Conservation (phyloP, 2,888 invertebrate species). For the Operophtera brumata region DNA sequence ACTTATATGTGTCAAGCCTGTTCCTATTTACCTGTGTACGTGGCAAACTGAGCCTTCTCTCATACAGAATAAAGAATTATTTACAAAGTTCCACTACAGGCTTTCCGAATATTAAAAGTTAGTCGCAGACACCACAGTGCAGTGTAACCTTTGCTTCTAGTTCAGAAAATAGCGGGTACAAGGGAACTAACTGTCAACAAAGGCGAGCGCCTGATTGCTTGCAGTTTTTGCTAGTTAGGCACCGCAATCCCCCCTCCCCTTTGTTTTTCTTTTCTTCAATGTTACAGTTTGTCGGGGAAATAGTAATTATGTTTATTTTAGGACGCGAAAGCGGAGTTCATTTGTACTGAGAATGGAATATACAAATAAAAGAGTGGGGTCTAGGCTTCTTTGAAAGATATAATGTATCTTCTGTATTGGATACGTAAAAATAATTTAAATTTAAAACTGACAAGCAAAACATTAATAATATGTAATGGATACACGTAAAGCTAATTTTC, state of each 20-base stretch:
- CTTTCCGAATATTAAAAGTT: background rate
- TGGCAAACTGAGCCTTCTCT: background rate
- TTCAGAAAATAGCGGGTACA: slow-evolving; percentile 13
- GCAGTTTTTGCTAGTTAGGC: slow-evolving; percentile 47
- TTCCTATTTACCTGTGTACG: background rate
- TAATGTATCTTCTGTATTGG: no score
- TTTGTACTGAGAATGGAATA: background rate
- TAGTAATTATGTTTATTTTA: slow-evolving; percentile 16
- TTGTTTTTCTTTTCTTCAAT: slow-evolving; percentile 17
- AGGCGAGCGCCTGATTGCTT: slow-evolving; percentile 36
- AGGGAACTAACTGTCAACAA: slow-evolving; percentile 23
- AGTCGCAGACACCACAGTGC: slow-evolving; percentile 1
- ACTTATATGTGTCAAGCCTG: background rate
- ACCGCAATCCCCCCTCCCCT: slow-evolving; percentile 30
- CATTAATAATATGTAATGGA: no score
- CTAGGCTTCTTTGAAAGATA: no score
- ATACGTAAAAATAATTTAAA: no score
- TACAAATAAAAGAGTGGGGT: no score
- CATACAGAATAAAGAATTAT: background rate
- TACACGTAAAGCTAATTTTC: no score
- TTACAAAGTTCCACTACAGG: background rate
- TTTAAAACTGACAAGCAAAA: no score
- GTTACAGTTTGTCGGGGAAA: slow-evolving; percentile 15
- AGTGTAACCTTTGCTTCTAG: slow-evolving; percentile 8
- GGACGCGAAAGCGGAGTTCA: background rate